A percentile compares a stretch with the other conserved stretches of the same genome.
phyloP scores from a whole-genome alignment of 2,888 invertebrate genomes.

The Octodonta nipae region DNA sequence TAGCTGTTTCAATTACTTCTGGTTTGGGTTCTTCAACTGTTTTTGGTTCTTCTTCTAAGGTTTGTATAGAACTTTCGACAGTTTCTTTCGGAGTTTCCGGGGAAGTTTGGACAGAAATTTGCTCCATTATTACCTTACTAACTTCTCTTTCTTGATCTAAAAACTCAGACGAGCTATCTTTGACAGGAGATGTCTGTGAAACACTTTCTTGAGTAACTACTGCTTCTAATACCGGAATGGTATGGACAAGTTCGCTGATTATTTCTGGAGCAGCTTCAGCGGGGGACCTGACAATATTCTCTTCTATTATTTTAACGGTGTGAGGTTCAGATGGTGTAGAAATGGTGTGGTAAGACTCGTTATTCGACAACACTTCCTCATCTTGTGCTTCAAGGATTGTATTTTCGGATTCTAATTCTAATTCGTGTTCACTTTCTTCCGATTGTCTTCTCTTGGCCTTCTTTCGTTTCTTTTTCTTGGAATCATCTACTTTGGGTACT shows the following conservation, averaged over 20 bases:
- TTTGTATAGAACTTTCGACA: constrained; percentile 43
- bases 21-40: constrained; percentile 28
- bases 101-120: constrained; percentile 11
- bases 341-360: constrained; percentile 46
- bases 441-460: constrained; percentile 32
- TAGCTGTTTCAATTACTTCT: constrained; percentile 32
- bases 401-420: constrained; percentile 28
- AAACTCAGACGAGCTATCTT: constrained; percentile 14
- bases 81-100: constrained; percentile 32
- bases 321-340: constrained; percentile 45
- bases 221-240: constrained; percentile 47
- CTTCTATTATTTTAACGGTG: constrained; percentile 54
- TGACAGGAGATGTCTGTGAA: constrained; percentile 47
- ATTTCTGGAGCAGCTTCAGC: constrained; percentile 45
- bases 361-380: constrained; percentile 39
- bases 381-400: constrained; percentile 36
- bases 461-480: constrained; percentile 26
- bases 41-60: constrained; percentile 29
- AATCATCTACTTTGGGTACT: constrained; percentile 17
- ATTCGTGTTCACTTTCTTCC: constrained; percentile 24
- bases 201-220: constrained; percentile 44
- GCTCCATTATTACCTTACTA: constrained; percentile 24
- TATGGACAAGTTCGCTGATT: constrained; percentile 33
- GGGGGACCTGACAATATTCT: constrained; percentile 44
- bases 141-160: constrained; percentile 32